A percentile compares a stretch with the other conserved stretches of the same genome.
These are phyloP conservation scores for Gasterosteus nipponicus DNA, from an alignment of 2,113 vertebrate genomes.

Conservation along the genomic window DNA sequence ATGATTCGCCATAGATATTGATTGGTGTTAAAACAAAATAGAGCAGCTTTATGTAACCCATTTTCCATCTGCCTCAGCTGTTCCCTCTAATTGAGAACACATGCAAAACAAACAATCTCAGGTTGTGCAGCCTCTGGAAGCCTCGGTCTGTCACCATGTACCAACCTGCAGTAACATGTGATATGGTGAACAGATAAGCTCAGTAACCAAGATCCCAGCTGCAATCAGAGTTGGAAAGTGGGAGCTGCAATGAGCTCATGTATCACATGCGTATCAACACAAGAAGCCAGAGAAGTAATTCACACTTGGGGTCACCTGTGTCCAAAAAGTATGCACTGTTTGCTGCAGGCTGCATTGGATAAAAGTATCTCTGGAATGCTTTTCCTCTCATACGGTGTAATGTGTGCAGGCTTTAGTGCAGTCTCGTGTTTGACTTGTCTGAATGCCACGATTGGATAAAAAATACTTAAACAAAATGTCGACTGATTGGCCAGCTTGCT, in stretches of 20 bases:
- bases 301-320: not conserved
- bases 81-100: constrained; percentile 59
- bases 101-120: constrained; percentile 68
- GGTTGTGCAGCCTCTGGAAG: constrained; percentile 47
- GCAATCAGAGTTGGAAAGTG: not conserved
- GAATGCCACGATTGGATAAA: not conserved
- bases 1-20: constrained; percentile 60
- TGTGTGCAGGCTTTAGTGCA: not conserved
- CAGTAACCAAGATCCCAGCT: not conserved
- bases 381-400: not conserved
- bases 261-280: not conserved
- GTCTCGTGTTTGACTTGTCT: not conserved
- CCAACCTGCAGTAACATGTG: constrained; percentile 34
- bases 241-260: not conserved
- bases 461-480: not conserved
- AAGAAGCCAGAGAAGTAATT: constrained; percentile 2
- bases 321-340: not conserved
- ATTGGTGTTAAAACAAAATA: constrained; percentile 69
- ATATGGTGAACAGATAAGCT: constrained; percentile 13
- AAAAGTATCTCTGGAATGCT: not conserved
- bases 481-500: not conserved
- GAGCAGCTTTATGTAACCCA: constrained; percentile 77
- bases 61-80: constrained; percentile 75
- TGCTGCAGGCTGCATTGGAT: not conserved
- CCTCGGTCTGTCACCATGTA: constrained; percentile 41